These are phyloP conservation scores for Lacanobia oleracea DNA, from an alignment of 2,888 invertebrate species.

Conservation along the genomic window DNA sequence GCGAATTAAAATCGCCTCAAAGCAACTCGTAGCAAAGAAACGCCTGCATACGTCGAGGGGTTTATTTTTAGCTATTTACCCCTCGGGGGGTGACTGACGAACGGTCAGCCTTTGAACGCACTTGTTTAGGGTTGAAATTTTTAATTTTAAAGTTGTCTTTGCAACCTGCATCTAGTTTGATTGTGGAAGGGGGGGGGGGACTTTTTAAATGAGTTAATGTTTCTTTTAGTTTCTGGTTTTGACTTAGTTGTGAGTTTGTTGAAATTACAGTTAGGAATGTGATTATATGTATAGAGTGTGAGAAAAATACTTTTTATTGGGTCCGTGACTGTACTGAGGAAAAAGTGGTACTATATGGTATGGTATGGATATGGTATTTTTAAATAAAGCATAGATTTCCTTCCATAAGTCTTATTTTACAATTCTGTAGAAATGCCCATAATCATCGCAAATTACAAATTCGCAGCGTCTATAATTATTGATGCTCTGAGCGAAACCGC, in stretches of 20 bases:
- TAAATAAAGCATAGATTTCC: no score
- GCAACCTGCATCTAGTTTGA: constrained; percentile 12
- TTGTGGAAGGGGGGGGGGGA: neutral
- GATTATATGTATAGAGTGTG: neutral
- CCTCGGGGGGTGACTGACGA: constrained; percentile 72
- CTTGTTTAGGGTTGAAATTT: constrained; percentile 64
- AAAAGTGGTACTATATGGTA: no score
- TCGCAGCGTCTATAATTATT: no score
- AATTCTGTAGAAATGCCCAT: no score
- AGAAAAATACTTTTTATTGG: no score
- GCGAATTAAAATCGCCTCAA: constrained; percentile 89
- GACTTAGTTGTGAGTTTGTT: constrained; percentile 14
- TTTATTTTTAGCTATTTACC: constrained; percentile 85
- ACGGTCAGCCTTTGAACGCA: constrained; percentile 82
- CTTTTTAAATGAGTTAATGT: constrained; percentile 7
- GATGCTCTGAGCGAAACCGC: no score
- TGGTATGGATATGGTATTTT: no score
- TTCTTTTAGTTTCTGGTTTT: constrained; percentile 13
- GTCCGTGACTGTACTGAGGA: no score
- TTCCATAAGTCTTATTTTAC: no score
- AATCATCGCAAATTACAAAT: no score
- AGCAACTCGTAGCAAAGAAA: constrained; percentile 86
- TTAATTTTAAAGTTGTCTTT: constrained; percentile 59
- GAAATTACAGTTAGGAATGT: constrained; percentile 1
- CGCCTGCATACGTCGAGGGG: constrained; percentile 78